Conservation (phyloP, 2,113 vertebrate genomes). For the Callionymus lyra region DNA sequence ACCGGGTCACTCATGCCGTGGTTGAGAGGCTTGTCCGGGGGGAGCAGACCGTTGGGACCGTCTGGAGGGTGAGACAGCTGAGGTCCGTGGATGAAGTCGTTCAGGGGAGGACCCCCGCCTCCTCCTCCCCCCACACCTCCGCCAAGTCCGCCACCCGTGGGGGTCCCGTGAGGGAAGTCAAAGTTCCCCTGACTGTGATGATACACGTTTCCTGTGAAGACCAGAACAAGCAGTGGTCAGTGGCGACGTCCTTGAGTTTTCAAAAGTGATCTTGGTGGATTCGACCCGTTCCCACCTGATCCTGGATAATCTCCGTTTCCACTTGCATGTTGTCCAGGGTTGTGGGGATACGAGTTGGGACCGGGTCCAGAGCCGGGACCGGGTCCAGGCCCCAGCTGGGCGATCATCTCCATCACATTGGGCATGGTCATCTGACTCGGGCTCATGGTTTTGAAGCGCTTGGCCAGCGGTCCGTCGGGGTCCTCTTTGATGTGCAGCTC, state of each 20-base stretch:
- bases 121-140: conserved; percentile 22
- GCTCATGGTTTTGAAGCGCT: conserved; percentile 98
- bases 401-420: conserved; percentile 99
- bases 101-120: conserved; percentile 74
- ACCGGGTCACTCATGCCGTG: conserved; percentile 93
- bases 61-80: conserved; percentile 96
- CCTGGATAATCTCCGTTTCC: conserved; percentile 83
- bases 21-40: conserved; percentile 88
- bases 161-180: conserved; percentile 92
- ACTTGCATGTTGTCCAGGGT: conserved; percentile 75
- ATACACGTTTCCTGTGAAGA: conserved; percentile 84
- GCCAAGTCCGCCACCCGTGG: conserved; percentile 66
- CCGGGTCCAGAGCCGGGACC: conserved; percentile 81
- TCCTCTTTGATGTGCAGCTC: conserved; percentile 98
- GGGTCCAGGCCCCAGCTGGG: conserved; percentile 87
- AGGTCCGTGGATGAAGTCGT: conserved; percentile 96
- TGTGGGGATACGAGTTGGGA: conserved; percentile 81
- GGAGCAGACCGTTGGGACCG: conserved; percentile 83
- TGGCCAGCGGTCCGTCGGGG: conserved; percentile 92
- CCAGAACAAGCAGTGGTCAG: conserved; percentile 20
- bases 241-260: too few species aligned
- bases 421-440: conserved; percentile 99
- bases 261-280: too few species aligned
- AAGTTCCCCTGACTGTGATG: conserved; percentile 94
- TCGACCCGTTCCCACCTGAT: conserved; percentile 72